These are phyloP conservation scores for Hirundo rustica DNA, from an alignment of 2,797 vertebrate species.

Conservation along the genomic window DNA sequence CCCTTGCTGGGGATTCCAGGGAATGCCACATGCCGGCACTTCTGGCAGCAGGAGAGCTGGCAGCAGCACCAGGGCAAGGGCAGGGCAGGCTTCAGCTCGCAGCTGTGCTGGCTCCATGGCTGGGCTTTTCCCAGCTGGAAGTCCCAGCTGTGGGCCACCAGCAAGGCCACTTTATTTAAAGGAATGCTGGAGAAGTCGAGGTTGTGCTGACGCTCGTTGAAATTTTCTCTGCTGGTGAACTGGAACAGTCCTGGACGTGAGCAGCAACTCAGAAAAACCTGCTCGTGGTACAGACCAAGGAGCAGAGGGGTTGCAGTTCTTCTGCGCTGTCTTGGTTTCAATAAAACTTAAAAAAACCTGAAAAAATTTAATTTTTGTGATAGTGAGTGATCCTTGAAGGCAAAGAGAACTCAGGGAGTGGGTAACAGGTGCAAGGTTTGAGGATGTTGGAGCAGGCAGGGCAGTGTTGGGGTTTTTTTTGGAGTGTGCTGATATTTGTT, in stretches of 20 bases:
- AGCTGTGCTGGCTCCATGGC: background rate
- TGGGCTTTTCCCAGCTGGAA: background rate
- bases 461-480: background rate
- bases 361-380: background rate
- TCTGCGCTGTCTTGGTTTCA: background rate
- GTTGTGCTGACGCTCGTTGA: rapidly evolving
- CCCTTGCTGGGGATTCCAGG: background rate
- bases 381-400: background rate
- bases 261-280: background rate
- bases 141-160: background rate
- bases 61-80: background rate
- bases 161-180: background rate
- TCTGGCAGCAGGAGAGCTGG: background rate
- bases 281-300: rapidly evolving
- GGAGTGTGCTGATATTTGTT: background rate
- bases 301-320: background rate
- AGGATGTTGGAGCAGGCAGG: background rate
- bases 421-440: background rate
- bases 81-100: background rate
- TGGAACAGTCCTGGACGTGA: background rate
- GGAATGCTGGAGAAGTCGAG: background rate
- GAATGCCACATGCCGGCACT: rapidly evolving
- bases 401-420: background rate
- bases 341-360: background rate
- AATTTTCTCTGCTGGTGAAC: background rate